Evolutionary conservation across 2,888 invertebrate genomes (phyloP).

Genomic region (Perdita meconis): DNA sequence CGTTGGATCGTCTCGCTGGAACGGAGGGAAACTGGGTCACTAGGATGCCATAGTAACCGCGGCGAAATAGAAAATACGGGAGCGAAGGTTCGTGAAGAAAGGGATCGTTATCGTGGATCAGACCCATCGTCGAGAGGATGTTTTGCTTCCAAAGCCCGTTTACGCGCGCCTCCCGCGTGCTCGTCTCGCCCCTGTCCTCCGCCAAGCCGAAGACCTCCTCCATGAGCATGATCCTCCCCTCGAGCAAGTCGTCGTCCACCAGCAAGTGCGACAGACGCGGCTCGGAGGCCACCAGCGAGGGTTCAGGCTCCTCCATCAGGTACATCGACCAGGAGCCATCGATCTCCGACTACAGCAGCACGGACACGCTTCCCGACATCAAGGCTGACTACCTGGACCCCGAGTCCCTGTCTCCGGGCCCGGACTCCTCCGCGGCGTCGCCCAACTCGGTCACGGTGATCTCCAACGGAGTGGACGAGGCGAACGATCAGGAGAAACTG

Average conservation of each 20-base stretch:
- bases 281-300: slow-evolving; percentile 81
- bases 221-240: slow-evolving; percentile 48
- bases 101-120: not conserved
- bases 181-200: slow-evolving; percentile 61
- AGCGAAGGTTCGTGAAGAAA: slow-evolving; percentile 57
- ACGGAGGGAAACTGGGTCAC: slow-evolving; percentile 27
- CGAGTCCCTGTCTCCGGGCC: slow-evolving; percentile 78
- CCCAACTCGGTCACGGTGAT: slow-evolving; percentile 59
- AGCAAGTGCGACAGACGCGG: slow-evolving; percentile 70
- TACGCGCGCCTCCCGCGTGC: slow-evolving; percentile 78
- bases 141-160: slow-evolving; percentile 84
- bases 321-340: slow-evolving; percentile 81
- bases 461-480: slow-evolving; percentile 41
- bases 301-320: slow-evolving; percentile 79
- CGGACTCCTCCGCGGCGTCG: slow-evolving; percentile 65
- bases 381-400: slow-evolving; percentile 79
- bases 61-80: not conserved
- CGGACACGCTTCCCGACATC: slow-evolving; percentile 81
- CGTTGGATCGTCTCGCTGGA: not conserved
- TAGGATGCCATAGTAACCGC: slow-evolving; percentile 2
- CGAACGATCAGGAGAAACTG: slow-evolving; percentile 36
- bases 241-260: slow-evolving; percentile 34
- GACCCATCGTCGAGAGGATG: slow-evolving; percentile 63
- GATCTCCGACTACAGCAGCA: slow-evolving; percentile 81
- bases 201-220: slow-evolving; percentile 60